These are phyloP conservation scores for Hapalemur alaotrensis DNA, from an alignment of 2,797 vertebrate species.

Conservation along the genomic window DNA sequence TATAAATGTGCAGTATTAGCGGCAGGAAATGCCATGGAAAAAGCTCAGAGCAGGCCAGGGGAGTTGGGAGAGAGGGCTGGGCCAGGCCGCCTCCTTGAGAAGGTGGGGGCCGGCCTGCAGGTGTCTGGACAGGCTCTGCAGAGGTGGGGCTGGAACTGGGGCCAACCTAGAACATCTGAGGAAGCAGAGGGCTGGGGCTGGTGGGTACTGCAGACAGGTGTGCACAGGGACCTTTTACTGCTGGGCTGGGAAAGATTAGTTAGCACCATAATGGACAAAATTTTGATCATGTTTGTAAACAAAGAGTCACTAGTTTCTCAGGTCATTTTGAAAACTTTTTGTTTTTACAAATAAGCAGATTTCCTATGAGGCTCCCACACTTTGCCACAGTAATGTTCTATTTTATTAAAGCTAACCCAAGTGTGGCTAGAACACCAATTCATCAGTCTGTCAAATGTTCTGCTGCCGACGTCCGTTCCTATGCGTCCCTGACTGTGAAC, in stretches of 20 bases:
- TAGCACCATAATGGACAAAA: neutral
- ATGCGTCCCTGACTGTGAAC: neutral
- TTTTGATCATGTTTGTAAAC: neutral
- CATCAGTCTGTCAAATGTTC: fast-evolving
- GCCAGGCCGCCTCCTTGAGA: neutral
- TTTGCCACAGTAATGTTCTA: neutral
- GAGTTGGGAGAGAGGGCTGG: fast-evolving
- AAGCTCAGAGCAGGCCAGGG: no score
- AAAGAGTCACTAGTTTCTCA: neutral
- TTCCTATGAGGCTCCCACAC: neutral
- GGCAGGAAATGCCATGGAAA: fast-evolving
- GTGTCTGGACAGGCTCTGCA: neutral
- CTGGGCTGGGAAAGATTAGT: no score
- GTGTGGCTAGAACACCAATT: neutral
- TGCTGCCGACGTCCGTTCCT: neutral
- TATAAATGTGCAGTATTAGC: fast-evolving
- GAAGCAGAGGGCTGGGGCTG: neutral
- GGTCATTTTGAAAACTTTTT: neutral
- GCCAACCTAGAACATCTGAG: neutral
- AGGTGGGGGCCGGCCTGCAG: neutral
- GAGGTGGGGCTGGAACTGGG: neutral
- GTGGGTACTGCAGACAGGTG: fast-evolving
- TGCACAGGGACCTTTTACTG: neutral
- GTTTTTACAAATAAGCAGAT: neutral
- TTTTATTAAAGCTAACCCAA: neutral